A percentile compares a stretch with the other conserved stretches of the same genome.
Conservation (phyloP, 2,797 vertebrate species). For the Poeciliopsis infans region DNA sequence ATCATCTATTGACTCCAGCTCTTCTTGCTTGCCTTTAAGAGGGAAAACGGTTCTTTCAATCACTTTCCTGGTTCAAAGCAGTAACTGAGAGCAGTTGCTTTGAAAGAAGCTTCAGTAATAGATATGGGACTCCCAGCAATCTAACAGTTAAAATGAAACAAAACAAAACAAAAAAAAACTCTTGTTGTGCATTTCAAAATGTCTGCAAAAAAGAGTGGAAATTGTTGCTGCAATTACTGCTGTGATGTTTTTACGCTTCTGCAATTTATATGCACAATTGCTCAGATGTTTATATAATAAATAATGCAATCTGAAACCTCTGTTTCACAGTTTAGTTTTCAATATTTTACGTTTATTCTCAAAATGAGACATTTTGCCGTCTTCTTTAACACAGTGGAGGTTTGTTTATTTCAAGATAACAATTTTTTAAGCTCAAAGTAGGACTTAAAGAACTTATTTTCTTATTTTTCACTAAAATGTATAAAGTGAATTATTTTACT, state of each 20-base stretch:
- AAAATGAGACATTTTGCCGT: background rate
- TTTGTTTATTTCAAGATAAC: background rate
- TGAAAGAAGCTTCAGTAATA: constrained; percentile 37
- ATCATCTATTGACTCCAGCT: constrained; percentile 53
- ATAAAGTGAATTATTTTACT: constrained; percentile 4
- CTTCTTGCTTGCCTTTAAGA: constrained; percentile 36
- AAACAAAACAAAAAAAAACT: background rate
- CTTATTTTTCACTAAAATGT: background rate
- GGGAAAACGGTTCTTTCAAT: constrained; percentile 49
- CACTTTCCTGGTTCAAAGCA: constrained; percentile 40
- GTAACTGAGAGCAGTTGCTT: constrained; percentile 61
- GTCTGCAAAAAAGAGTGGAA: constrained; percentile 9
- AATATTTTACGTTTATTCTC: constrained; percentile 9
- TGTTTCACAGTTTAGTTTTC: background rate
- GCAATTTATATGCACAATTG: constrained; percentile 22
- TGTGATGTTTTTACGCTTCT: constrained; percentile 30
- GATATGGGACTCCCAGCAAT: constrained; percentile 31
- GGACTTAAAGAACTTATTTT: background rate
- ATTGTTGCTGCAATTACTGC: constrained; percentile 28
- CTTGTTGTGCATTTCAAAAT: constrained; percentile 8
- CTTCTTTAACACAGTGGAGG: background rate
- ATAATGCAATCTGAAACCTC: constrained; percentile 6
- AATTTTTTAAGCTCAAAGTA: background rate
- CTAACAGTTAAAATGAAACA: constrained; percentile 3
- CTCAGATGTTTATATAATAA: constrained; percentile 10